These are phyloP conservation scores for Empis stercorea DNA, from an alignment of 2,888 invertebrate species.

Conservation along the genomic window DNA sequence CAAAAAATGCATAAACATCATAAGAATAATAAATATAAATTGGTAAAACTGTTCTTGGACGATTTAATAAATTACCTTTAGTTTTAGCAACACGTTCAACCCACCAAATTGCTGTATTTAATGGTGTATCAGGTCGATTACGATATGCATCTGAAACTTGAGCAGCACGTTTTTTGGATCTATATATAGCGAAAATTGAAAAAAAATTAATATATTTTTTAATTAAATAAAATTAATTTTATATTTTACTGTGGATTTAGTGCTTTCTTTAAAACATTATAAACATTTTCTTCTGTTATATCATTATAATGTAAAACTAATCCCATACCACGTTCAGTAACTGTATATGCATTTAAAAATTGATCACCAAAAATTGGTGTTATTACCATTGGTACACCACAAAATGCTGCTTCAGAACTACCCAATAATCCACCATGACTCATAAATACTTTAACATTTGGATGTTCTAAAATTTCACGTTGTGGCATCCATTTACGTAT, in stretches of 20 bases:
- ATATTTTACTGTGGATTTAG: constrained; percentile 19
- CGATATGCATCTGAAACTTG: constrained; percentile 39
- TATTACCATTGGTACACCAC: constrained; percentile 48
- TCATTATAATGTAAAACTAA: constrained; percentile 36
- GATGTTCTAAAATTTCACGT: constrained; percentile 55
- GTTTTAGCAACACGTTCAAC: constrained; percentile 50
- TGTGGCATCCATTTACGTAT: constrained; percentile 56
- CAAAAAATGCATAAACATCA: constrained; percentile 33
- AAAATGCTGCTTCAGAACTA: constrained; percentile 47
- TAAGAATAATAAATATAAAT: constrained; percentile 37
- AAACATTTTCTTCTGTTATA: constrained; percentile 38
- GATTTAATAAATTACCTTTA: constrained; percentile 43
- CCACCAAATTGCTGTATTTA: constrained; percentile 51
- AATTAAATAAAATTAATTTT: not conserved
- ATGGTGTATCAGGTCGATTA: constrained; percentile 43
- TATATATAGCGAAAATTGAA: constrained; percentile 8
- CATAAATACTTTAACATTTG: constrained; percentile 50
- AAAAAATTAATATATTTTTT: not conserved
- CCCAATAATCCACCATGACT: constrained; percentile 61
- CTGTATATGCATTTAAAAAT: constrained; percentile 40
- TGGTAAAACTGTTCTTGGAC: constrained; percentile 36
- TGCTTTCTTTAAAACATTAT: constrained; percentile 34
- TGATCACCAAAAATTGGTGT: constrained; percentile 57
- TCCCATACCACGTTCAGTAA: constrained; percentile 40
- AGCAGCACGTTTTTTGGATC: constrained; percentile 33